Conservation (phyloP, 1,140 invertebrate species). For the Epicauta chinensis region DNA sequence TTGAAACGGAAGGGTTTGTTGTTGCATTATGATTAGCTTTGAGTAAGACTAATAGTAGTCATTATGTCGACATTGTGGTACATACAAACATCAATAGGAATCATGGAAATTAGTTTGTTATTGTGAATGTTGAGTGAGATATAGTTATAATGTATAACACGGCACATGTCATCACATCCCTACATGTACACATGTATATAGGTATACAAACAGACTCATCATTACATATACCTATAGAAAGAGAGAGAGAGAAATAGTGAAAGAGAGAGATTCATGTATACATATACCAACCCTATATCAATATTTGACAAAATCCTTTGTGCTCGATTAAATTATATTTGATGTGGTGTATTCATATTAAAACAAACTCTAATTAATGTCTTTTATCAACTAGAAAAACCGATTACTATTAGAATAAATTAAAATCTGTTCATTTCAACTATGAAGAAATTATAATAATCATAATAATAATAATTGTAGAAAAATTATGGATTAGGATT, state of each 20-base stretch:
- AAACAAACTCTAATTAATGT: constrained; percentile 16
- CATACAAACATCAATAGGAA: constrained; percentile 26
- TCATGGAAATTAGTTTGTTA: constrained; percentile 32
- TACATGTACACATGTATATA: too few species aligned
- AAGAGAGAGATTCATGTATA: too few species aligned
- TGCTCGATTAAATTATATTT: constrained; percentile 21
- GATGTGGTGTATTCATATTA: constrained; percentile 8
- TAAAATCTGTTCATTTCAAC: too few species aligned
- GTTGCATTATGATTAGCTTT: constrained; percentile 14
- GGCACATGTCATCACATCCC: constrained; percentile 18
- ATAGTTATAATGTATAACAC: constrained; percentile 8
- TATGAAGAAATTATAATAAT: too few species aligned
- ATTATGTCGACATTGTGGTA: constrained; percentile 21
- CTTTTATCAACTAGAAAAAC: too few species aligned
- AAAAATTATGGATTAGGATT: too few species aligned
- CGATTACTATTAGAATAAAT: too few species aligned
- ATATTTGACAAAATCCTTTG: constrained; percentile 26
- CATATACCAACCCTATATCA: constrained; percentile 18
- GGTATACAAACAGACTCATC: constrained; percentile 8
- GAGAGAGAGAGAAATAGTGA: too few species aligned
- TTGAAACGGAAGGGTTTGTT: too few species aligned
- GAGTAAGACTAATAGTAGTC: constrained; percentile 17
- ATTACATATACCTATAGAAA: constrained; percentile 9
- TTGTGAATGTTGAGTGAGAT: constrained; percentile 11
- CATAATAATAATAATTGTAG: too few species aligned